Evolutionary conservation across 2,113 vertebrate genomes (phyloP), one percentile per base, ranked within the genome.

Genomic region (Pogonocichla stellata): DNA sequence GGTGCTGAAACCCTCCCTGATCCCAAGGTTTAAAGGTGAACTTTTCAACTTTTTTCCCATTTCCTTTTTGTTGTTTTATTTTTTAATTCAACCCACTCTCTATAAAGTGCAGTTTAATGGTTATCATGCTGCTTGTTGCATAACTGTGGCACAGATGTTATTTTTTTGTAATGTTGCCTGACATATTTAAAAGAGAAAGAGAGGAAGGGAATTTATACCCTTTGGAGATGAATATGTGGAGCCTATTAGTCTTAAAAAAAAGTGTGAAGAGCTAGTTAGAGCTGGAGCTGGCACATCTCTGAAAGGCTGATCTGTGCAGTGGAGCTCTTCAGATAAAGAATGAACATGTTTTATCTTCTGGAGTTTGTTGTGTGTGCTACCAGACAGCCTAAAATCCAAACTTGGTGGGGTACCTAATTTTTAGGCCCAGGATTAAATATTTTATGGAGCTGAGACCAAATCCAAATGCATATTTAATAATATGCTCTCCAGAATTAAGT

Each of bases 191-290:
- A 96, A 90, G 81, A 29, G 29, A 86, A 79, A 80, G 79, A 83
- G 81, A 93, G 72, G 87, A 95, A 67, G 48, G 85, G 94, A 96
- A 87, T 93, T 94, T 88, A 47, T 93, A 53, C 60, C 72, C 82
- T 73, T 88, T 79, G 66, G 95, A 96, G 64, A 85, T 97, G 90
- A 95, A 58, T 95, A 72, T 80, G 72, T 77, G 92, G 79, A 96
- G 90, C 81, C 92, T 80, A 56, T 96, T 96, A 94, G 93, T 88
- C 88, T 93, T 94, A n/a, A 92, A 93, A 92, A 88, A 93, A 96
- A 96, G 81, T 88, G 94, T 95, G 90, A 96, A 96, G 94, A 94
- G 90, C 92, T 94, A 86, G 85, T 95, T 91, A 96, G 88, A 83
- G 92, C 87, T 2, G 9, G 47, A 92, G 92, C 87, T 93, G 92